Evolutionary conservation across 2,888 invertebrate genomes (phyloP).

Genomic region (Platycheirus albimanus): DNA sequence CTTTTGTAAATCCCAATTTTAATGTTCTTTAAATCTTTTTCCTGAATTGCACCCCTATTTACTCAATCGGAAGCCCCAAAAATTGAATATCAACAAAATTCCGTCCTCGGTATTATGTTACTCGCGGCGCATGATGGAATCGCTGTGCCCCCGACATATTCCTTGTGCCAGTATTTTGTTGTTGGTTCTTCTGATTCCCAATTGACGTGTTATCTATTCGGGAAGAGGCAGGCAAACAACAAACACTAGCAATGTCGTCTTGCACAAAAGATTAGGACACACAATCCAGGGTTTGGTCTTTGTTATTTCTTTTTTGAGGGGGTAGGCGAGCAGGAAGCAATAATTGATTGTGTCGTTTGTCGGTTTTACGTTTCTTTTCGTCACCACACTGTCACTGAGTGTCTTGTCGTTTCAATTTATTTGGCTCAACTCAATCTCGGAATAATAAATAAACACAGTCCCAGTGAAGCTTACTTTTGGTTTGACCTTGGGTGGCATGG

Average conservation of each 20-base stretch:
- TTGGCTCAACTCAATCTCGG: constrained; percentile 13
- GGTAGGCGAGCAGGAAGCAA: constrained; percentile 41
- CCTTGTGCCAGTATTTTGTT: background rate
- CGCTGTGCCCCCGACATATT: background rate
- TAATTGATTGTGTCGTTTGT: constrained; percentile 52
- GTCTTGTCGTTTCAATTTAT: constrained; percentile 11
- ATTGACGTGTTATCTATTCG: constrained; percentile 51
- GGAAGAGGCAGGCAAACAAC: constrained; percentile 38
- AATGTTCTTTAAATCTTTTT: no score
- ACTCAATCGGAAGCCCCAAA: constrained; percentile 27
- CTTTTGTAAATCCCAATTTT: background rate
- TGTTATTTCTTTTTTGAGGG: background rate
- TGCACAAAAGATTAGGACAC: constrained; percentile 56
- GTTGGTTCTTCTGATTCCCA: no score
- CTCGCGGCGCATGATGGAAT: constrained; percentile 20
- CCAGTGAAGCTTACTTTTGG: constrained; percentile 3
- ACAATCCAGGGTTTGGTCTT: constrained; percentile 5
- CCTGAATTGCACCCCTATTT: constrained; percentile 26
- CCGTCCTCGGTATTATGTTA: background rate
- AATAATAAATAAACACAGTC: background rate
- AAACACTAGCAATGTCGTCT: constrained; percentile 15
- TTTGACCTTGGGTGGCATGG: constrained; percentile 66
- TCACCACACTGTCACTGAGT: no score
- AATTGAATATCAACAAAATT: background rate
- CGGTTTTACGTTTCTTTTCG: no score